phyloP scores from a whole-genome alignment of 2,797 vertebrate genomes.

The Acrocephalus scirpaceus region DNA sequence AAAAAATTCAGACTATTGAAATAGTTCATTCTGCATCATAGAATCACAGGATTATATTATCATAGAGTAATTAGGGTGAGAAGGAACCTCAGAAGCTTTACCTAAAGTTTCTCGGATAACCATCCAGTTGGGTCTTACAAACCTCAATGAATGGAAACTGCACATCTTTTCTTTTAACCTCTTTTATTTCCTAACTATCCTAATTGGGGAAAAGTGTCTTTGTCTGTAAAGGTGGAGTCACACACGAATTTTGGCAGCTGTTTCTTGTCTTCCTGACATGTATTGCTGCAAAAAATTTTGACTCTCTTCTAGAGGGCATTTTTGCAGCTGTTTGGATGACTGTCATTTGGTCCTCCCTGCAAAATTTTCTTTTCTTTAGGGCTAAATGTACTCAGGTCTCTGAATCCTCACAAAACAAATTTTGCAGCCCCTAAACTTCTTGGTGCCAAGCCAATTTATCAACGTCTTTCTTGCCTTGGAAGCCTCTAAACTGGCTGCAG shows the following conservation, averaged over 20 bases:
- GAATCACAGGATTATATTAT: not conserved
- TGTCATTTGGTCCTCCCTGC: not conserved
- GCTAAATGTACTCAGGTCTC: not conserved
- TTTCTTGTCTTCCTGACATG: not conserved
- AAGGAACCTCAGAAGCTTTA: not conserved
- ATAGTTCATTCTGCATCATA: not conserved
- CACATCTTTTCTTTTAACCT: not conserved
- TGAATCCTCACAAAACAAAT: not conserved
- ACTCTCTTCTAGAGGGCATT: not conserved
- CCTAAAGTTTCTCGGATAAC: not conserved
- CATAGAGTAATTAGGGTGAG: not conserved
- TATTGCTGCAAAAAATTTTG: not conserved
- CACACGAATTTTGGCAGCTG: not conserved
- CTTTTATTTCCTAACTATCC: not conserved
- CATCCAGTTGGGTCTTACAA: not conserved
- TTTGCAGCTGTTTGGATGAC: not conserved
- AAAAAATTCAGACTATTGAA: not conserved
- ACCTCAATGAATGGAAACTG: not conserved
- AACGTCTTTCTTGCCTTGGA: not conserved
- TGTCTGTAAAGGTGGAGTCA: not conserved
- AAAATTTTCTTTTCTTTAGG: not conserved
- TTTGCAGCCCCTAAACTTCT: not conserved
- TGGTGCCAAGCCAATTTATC: not conserved
- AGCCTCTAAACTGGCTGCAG: not conserved
- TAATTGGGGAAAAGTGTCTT: not conserved